These are phyloP conservation scores for Herpetotheres cachinnans DNA, from an alignment of 2,113 vertebrate species.

Conservation along the genomic window DNA sequence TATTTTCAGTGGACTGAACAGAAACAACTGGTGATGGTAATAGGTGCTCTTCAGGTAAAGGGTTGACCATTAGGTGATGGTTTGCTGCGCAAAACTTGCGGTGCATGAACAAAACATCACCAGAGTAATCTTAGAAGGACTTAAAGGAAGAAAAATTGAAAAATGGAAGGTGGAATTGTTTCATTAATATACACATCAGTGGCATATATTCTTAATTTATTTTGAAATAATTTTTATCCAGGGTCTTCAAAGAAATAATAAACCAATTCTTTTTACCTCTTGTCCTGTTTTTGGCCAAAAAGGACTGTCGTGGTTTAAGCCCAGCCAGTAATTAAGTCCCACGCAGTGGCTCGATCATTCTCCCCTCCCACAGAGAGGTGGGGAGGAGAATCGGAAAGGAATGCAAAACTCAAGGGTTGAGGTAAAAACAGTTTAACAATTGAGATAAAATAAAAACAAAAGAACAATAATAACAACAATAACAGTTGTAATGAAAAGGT, in stretches of 20 bases:
- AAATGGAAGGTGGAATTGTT: neutral
- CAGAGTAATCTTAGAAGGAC: neutral
- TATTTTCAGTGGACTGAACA: neutral
- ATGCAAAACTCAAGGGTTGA: no score
- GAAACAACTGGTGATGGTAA: neutral
- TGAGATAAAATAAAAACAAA: no score
- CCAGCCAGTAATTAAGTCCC: no score
- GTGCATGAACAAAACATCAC: neutral
- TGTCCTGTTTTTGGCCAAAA: no score
- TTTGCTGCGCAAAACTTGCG: neutral
- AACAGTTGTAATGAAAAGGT: no score
- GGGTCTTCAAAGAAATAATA: neutral
- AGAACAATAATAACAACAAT: no score
- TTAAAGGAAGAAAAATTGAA: neutral
- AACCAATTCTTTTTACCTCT: neutral
- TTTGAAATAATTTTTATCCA: neutral
- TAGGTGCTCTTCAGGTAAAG: neutral
- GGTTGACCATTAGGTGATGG: neutral
- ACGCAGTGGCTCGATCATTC: no score
- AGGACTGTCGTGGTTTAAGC: no score
- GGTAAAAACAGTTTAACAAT: no score
- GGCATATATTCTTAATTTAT: neutral
- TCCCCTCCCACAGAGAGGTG: no score
- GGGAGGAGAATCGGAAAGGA: no score
- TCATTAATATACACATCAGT: neutral